Conservation (phyloP, 2,797 vertebrate species). For the Nannoperca obscura region DNA sequence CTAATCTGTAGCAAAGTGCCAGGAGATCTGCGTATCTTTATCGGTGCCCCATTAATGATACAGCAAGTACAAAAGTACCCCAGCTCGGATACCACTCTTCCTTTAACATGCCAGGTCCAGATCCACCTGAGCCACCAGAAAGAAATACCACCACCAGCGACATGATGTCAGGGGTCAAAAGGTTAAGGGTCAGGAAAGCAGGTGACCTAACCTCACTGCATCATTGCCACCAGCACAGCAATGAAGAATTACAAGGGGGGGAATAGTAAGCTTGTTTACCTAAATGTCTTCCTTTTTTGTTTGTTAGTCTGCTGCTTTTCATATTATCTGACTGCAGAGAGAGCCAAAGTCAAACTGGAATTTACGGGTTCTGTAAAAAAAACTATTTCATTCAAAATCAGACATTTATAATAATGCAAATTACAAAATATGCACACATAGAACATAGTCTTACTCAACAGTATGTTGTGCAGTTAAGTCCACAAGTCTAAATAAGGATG, state of each 20-base stretch:
- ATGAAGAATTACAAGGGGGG: slow-evolving; percentile 31
- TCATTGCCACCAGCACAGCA: slow-evolving; percentile 43
- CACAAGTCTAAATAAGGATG: background rate
- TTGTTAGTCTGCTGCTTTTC: background rate
- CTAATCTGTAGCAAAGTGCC: slow-evolving; percentile 75
- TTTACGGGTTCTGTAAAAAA: background rate
- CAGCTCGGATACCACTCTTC: slow-evolving; percentile 78
- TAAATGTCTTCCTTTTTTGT: background rate
- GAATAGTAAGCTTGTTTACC: background rate
- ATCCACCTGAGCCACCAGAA: slow-evolving; percentile 57
- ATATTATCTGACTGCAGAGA: background rate
- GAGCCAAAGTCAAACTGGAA: background rate
- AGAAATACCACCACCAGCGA: slow-evolving; percentile 65
- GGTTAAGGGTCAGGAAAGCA: slow-evolving; percentile 67
- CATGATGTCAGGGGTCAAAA: slow-evolving; percentile 71
- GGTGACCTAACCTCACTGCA: slow-evolving; percentile 68
- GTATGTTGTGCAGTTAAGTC: background rate
- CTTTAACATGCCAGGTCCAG: slow-evolving; percentile 73
- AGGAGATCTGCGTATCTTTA: slow-evolving; percentile 77
- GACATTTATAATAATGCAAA: background rate
- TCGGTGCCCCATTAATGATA: slow-evolving; percentile 83
- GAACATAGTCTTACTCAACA: background rate
- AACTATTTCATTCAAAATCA: background rate
- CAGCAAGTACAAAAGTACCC: slow-evolving; percentile 82
- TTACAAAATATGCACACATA: background rate